Evolutionary conservation across 2,113 vertebrate species (phyloP).

Genomic region (Tretioscincus oriximinensis): DNA sequence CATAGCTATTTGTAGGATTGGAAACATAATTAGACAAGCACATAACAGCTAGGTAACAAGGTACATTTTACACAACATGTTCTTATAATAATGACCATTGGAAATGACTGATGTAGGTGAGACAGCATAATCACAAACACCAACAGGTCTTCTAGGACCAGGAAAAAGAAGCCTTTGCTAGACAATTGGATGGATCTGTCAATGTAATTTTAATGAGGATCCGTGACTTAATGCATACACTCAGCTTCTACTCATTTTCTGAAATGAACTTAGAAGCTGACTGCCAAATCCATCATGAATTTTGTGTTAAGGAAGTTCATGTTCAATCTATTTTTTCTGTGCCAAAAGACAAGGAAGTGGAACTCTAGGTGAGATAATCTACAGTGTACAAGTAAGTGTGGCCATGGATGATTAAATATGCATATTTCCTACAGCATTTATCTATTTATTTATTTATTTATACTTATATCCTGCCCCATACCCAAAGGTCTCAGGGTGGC

Average conservation of each 20-base stretch:
- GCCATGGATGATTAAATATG: background rate
- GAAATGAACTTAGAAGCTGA: slow-evolving; percentile 21
- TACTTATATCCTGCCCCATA: too few relatives aligned
- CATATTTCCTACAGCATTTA: background rate
- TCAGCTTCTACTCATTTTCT: slow-evolving; percentile 1
- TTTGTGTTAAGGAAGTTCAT: background rate
- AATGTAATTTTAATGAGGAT: background rate
- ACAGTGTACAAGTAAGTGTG: background rate
- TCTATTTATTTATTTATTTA: too few relatives aligned
- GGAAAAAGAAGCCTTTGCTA: slow-evolving; percentile 29
- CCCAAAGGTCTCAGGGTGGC: too few relatives aligned
- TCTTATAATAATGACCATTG: background rate
- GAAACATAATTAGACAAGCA: slow-evolving; percentile 2
- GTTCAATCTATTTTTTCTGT: background rate
- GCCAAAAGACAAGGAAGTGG: background rate
- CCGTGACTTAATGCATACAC: slow-evolving; percentile 2
- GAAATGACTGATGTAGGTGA: slow-evolving; percentile 17
- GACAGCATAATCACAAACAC: slow-evolving; percentile 12
- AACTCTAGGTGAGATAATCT: background rate
- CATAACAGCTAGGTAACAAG: slow-evolving; percentile 1
- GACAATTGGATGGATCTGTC: slow-evolving; percentile 31
- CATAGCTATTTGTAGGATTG: background rate
- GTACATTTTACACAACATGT: slow-evolving; percentile 5
- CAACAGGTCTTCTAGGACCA: slow-evolving; percentile 27
- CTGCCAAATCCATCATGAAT: background rate